These are phyloP conservation scores for Cairina moschata DNA, from an alignment of 2,113 vertebrate species.

Conservation along the genomic window DNA sequence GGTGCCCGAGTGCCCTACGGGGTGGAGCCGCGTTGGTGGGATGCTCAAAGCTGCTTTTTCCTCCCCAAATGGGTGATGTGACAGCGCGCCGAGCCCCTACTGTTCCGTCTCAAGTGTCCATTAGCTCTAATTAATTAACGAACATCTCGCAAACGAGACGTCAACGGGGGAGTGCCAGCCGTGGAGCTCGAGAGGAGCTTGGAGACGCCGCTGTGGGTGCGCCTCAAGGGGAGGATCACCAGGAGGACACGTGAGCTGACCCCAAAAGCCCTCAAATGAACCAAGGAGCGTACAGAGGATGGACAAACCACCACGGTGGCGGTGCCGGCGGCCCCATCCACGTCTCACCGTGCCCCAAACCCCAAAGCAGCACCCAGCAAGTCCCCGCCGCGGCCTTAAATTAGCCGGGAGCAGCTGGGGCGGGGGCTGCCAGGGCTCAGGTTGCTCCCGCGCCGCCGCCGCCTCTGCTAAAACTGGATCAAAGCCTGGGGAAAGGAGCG, in stretches of 20 bases:
- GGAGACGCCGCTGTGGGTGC: too few relatives aligned
- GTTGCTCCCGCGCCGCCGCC: neutral
- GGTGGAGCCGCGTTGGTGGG: neutral
- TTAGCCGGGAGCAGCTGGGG: neutral
- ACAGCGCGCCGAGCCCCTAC: neutral
- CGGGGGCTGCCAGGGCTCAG: neutral
- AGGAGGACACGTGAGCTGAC: too few relatives aligned
- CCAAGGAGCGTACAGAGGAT: neutral
- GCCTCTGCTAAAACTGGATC: neutral
- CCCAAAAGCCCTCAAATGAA: neutral
- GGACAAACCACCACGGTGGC: neutral
- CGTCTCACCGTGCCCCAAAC: neutral
- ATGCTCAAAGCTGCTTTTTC: neutral
- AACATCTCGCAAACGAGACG: neutral
- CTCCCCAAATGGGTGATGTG: neutral
- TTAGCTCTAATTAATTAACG: neutral
- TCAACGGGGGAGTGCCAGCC: too few relatives aligned
- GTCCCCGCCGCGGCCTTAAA: neutral
- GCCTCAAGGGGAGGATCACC: too few relatives aligned
- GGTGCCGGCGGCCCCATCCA: too few relatives aligned
- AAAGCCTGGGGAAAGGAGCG: neutral
- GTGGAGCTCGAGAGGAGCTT: too few relatives aligned
- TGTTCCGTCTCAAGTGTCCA: neutral
- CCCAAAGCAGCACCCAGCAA: neutral
- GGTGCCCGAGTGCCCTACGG: neutral